phyloP scores from a whole-genome alignment of 2,888 invertebrate genomes.

The Apodemia duryi region DNA sequence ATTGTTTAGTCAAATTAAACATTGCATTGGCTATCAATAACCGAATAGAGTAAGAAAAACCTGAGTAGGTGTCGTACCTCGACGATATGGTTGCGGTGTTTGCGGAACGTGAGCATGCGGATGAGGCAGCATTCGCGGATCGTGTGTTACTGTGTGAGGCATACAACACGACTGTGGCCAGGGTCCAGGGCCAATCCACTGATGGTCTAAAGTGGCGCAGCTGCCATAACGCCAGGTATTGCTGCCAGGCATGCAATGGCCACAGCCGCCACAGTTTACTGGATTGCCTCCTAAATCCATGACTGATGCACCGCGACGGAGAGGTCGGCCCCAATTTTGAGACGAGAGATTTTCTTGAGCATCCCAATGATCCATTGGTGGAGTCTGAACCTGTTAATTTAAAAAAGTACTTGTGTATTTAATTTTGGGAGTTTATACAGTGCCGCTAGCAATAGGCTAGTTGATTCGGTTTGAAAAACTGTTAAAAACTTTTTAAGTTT shows the following conservation, averaged over 20 bases:
- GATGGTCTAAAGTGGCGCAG: slow-evolving; percentile 64
- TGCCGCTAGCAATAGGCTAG: too few relatives aligned
- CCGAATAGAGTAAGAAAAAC: too few relatives aligned
- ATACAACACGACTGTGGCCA: slow-evolving; percentile 43
- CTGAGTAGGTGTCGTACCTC: slow-evolving; percentile 41
- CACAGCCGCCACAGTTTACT: slow-evolving; percentile 37
- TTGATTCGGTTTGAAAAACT: too few relatives aligned
- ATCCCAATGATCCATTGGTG: slow-evolving; percentile 54
- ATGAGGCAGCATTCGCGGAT: slow-evolving; percentile 35
- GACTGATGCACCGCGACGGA: slow-evolving; percentile 65
- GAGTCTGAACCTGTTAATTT: slow-evolving; percentile 27
- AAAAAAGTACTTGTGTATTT: too few relatives aligned
- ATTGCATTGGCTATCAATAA: too few relatives aligned
- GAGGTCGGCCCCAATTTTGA: slow-evolving; percentile 55
- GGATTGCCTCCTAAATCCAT: slow-evolving; percentile 54
- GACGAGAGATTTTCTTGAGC: slow-evolving; percentile 40
- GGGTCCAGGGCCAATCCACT: slow-evolving; percentile 40
- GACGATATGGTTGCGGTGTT: slow-evolving; percentile 63
- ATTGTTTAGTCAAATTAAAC: too few relatives aligned
- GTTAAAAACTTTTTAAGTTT: too few relatives aligned
- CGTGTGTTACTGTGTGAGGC: slow-evolving; percentile 37
- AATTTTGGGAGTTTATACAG: too few relatives aligned
- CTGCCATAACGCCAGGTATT: slow-evolving; percentile 66
- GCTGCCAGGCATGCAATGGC: slow-evolving; percentile 37
- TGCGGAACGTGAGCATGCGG: slow-evolving; percentile 47